These are phyloP conservation scores for Octodon degus DNA, from an alignment of 2,113 vertebrate species.

Conservation along the genomic window DNA sequence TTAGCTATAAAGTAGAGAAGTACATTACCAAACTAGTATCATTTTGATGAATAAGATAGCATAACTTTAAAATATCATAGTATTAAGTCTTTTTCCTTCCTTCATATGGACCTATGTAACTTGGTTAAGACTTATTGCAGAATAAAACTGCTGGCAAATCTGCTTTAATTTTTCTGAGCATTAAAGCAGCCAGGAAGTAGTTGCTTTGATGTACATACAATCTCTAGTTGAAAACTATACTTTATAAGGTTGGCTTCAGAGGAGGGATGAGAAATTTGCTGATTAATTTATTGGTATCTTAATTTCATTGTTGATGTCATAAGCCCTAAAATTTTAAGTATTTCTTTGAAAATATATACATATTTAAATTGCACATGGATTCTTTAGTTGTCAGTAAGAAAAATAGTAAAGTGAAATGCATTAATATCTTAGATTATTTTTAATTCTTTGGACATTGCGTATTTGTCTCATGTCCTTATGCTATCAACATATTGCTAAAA, in stretches of 20 bases:
- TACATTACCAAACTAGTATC: neutral
- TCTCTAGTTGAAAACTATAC: neutral
- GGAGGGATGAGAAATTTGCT: constrained; percentile 20
- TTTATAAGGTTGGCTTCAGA: neutral
- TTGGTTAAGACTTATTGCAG: neutral
- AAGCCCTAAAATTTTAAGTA: constrained; percentile 20
- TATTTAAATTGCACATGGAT: constrained; percentile 19
- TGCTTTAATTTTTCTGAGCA: constrained; percentile 23
- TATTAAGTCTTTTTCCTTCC: neutral
- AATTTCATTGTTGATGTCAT: constrained; percentile 54
- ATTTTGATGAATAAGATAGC: neutral
- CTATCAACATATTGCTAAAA: neutral
- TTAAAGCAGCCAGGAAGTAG: constrained; percentile 1
- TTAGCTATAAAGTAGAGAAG: neutral
- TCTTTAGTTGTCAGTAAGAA: neutral
- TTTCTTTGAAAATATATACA: neutral
- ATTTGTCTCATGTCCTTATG: neutral
- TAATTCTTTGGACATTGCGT: neutral
- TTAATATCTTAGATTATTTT: constrained; percentile 43
- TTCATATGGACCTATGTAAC: neutral
- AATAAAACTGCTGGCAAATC: constrained; percentile 15
- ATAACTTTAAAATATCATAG: constrained; percentile 28
- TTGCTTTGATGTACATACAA: neutral
- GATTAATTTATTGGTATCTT: constrained; percentile 57
- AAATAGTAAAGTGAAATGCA: constrained; percentile 40